Conservation (phyloP, 2,113 vertebrate species). For the Uropsilus gracilis region DNA sequence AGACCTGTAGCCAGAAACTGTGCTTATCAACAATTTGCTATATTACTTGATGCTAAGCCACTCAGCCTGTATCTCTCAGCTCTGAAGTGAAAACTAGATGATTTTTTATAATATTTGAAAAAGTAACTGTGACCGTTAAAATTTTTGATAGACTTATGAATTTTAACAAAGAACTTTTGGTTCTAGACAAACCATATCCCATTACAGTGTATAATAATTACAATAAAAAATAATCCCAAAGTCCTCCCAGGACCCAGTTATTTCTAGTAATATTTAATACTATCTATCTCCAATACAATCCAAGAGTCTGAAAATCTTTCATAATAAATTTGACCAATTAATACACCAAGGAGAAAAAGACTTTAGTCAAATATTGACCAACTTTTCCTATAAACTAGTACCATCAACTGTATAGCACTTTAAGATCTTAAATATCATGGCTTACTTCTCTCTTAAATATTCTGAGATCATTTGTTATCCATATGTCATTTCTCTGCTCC, state of each 20-base stretch:
- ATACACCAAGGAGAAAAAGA: constrained; percentile 4
- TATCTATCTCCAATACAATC: not conserved
- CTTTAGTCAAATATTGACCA: not conserved
- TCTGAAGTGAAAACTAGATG: constrained; percentile 1
- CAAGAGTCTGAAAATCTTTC: not conserved
- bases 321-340: constrained; percentile 17
- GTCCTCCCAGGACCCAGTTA: not conserved
- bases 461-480: not conserved
- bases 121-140: not conserved
- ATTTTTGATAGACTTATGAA: not conserved
- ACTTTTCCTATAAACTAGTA: not conserved
- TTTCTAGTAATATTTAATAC: constrained; percentile 25
- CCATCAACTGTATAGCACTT: not conserved
- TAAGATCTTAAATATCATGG: not conserved
- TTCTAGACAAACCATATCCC: constrained; percentile 9
- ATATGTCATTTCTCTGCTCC: not conserved
- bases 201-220: not conserved
- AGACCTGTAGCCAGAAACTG: not conserved
- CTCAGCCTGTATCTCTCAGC: not conserved
- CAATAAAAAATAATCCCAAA: not conserved
- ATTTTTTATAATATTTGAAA: not conserved
- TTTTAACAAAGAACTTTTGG: constrained; percentile 37
- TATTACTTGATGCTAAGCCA: not conserved
- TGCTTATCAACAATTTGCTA: not conserved
- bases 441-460: not conserved